These are phyloP conservation scores for Setipinna tenuifilis DNA, from an alignment of 2,797 vertebrate genomes.

Conservation along the genomic window DNA sequence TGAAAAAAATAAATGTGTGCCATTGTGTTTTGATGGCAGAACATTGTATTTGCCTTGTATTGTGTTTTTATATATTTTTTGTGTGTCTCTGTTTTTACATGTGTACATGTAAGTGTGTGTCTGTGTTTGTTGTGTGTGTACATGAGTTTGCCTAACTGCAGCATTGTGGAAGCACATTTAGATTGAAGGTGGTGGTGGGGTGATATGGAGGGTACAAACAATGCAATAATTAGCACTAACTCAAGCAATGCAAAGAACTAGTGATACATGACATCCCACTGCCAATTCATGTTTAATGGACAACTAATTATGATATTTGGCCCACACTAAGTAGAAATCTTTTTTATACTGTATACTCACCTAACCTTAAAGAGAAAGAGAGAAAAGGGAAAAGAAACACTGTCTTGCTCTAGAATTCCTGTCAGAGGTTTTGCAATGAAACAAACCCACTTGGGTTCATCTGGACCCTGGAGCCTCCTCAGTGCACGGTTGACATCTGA, in stretches of 20 bases:
- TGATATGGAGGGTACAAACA: neutral
- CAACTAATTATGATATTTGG: neutral
- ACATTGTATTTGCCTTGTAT: neutral
- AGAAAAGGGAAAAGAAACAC: neutral
- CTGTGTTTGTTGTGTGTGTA: neutral
- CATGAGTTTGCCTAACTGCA: neutral
- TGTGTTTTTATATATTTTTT: neutral
- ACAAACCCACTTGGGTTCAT: neutral
- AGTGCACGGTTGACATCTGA: neutral
- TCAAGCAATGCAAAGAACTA: neutral
- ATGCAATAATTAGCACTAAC: neutral
- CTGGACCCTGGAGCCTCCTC: neutral
- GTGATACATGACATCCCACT: neutral
- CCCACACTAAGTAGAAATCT: neutral
- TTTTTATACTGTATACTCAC: neutral
- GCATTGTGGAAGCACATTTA: neutral
- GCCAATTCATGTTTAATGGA: neutral
- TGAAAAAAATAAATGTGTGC: neutral
- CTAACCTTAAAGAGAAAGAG: neutral
- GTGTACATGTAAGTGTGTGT: neutral
- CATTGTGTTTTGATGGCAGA: conserved; percentile 13
- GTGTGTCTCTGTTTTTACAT: conserved; percentile 6
- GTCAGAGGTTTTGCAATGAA: neutral
- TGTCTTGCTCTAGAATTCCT: neutral
- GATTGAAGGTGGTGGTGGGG: neutral